phyloP scores from a whole-genome alignment of 2,888 invertebrate species.

The Trachelus tabidus region DNA sequence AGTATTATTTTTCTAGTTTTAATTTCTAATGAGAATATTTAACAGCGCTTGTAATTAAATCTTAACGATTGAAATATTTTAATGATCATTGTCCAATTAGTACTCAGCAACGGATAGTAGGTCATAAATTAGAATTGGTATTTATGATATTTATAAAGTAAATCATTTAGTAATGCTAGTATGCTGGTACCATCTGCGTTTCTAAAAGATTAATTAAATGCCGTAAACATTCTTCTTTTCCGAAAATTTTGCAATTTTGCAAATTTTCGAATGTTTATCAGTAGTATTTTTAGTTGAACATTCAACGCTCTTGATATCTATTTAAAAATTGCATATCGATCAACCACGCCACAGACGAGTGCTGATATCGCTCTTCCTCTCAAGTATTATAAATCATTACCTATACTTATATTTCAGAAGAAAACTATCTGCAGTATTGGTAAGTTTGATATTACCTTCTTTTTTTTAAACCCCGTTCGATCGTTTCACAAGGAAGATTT shows the following conservation, averaged over 20 bases:
- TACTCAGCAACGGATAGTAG: background rate
- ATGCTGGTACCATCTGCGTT: constrained; percentile 40
- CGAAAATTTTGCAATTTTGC: background rate
- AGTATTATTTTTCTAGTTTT: background rate
- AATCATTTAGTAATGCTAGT: constrained; percentile 46
- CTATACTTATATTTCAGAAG: constrained; percentile 60
- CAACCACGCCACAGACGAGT: constrained; percentile 49
- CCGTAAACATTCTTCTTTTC: background rate
- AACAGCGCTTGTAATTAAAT: background rate
- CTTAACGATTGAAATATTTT: background rate
- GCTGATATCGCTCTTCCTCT: constrained; percentile 53
- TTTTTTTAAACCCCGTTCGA: constrained; percentile 20
- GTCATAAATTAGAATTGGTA: background rate
- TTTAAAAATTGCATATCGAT: constrained; percentile 10
- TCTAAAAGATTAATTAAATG: background rate
- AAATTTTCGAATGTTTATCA: background rate
- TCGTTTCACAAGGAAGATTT: constrained; percentile 44
- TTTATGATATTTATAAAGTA: constrained; percentile 32
- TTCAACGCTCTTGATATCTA: background rate
- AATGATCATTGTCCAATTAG: background rate
- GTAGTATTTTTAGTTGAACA: background rate
- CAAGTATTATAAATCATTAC: constrained; percentile 49
- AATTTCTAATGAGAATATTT: background rate
- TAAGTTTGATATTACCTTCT: constrained; percentile 48
- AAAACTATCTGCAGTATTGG: constrained; percentile 49